Base-by-base conservation (phyloP, 2,113 vertebrate genomes). In the Barnardius zonarius region DNA sequence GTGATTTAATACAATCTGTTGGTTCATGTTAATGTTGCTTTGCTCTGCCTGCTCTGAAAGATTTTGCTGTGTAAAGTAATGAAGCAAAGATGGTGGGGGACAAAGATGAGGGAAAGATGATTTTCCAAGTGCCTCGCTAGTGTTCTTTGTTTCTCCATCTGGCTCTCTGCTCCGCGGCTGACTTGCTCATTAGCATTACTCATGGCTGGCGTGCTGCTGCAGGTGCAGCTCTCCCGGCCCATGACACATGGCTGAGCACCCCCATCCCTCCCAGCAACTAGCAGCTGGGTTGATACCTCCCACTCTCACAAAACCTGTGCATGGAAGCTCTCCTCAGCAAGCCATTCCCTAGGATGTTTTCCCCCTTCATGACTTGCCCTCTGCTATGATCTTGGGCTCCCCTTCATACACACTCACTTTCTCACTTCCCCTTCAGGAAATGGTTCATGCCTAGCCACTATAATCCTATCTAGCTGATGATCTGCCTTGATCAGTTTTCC, bases 211-310 rank as follows among this genome's bases (percentile, higher is more conserved):
- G 16, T 1, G 12, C 86, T 79, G 91, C 89, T 88, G 92, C 95
- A 98, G 96, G 95, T 96, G 95, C 96, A 81, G 83, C 49, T 84
- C 95, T 49, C 77, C 0, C 9, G 52, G 90, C 90, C 88, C 54
- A 37, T 44, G 76, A 75, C 13, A 0, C 80, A 81, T 9, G 3
- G 0, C 37, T 43, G 12, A 63, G 43, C 73, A 35, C 44, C 75
- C 80, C 67, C 48, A 43, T 30, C 48, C 85, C 62, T 37, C 68
- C 41, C 44, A 92, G 84, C 62, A 82, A 30, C 0, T 46, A n/a
- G n/a, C 59, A 78, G 33, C 11, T 14, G 44, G 61, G 46, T 61
- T 63, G 78, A 37, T 66, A 43, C 59, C 77, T 69, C 87, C 61
- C 77, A 62, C 30, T 4, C 63, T 75, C 63, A 80, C 52, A 77